Evolutionary conservation across 2,888 invertebrate genomes (phyloP), one percentile per base, ranked within the genome.

Genomic region (Eretmocerus hayati): DNA sequence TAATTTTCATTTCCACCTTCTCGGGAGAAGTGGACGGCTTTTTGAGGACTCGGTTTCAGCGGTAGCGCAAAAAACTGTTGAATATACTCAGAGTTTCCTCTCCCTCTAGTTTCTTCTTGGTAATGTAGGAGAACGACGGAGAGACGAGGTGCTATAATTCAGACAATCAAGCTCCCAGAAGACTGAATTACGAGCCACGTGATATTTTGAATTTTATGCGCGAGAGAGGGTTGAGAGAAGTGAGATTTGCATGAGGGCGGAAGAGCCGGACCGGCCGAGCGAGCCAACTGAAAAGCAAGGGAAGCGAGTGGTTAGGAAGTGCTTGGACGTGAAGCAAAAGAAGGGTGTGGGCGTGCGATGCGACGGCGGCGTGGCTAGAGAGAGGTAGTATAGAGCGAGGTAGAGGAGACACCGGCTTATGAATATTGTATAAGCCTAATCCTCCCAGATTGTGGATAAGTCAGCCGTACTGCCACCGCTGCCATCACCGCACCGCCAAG

Each of bases 371-470:
- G 39, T 9, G 19, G 39, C 19, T 16, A 38, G 42, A 32, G 32
- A 47, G 44, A 36, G 51, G 40, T 46, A 56, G 45, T 52, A 51
- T 35, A n/a, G 19, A 52, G 54, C 23, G 33, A 45, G 52, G 52
- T 48, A 54, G 56, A 52, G 55, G 48, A 46, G 52, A 56, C 56
- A 56, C 59, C 58, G 60, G 62, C 64, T 65, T 65, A 65, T 65
- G 65, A 66, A 66, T 66, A 66, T 66, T 65, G 63, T 65, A 66
- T 65, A 65, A 66, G 61, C 54, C 63, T 65, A 63, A 66, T 66
- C 65, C 64, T 62, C 57, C 59, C 62, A 62, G 63, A 65, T 64
- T 65, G 64, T 65, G 64, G 64, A 63, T 63, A 65, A 65, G 64
- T 65, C 62, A 61, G 63, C 61, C 56, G 58, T 59, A 54, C 43